Evolutionary conservation across 2,888 invertebrate genomes (phyloP).

Genomic region (Syrista parreyssii): DNA sequence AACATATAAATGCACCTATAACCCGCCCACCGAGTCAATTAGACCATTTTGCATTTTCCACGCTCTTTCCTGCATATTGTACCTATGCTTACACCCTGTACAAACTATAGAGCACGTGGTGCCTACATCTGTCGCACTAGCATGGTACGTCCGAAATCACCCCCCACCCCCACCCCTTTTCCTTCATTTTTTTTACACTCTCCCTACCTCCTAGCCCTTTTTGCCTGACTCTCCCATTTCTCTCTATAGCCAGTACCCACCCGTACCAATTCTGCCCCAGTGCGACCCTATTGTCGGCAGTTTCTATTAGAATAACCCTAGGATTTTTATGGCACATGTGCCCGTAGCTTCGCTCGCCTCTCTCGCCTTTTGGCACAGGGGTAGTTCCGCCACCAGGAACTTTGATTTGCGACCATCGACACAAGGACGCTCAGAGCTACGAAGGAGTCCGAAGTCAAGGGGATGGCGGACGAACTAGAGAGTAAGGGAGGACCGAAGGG

Average conservation of each 20-base stretch:
- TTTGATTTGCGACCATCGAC: slow-evolving; percentile 33
- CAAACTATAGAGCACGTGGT: slow-evolving; percentile 48
- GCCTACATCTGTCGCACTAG: slow-evolving; percentile 59
- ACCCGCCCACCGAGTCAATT: slow-evolving; percentile 52
- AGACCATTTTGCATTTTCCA: slow-evolving; percentile 54
- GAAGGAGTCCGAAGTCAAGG: slow-evolving; percentile 10
- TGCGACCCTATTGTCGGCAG: slow-evolving; percentile 32
- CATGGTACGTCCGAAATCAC: slow-evolving; percentile 24
- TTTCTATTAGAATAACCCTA: slow-evolving; percentile 48
- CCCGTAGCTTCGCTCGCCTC: neutral
- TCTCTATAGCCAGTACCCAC: slow-evolving; percentile 28
- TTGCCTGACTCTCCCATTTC: slow-evolving; percentile 23
- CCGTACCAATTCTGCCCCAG: slow-evolving; percentile 21
- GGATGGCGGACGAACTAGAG: slow-evolving; percentile 13
- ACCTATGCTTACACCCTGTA: slow-evolving; percentile 42
- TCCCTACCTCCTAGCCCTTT: slow-evolving; percentile 18
- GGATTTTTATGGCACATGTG: slow-evolving; percentile 34
- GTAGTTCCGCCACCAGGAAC: slow-evolving; percentile 32
- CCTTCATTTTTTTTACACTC: slow-evolving; percentile 26
- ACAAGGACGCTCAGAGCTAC: slow-evolving; percentile 12
- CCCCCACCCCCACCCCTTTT: slow-evolving; percentile 34
- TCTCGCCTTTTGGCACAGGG: slow-evolving; percentile 18
- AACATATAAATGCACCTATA: slow-evolving; percentile 1
- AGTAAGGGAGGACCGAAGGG: slow-evolving; percentile 11
- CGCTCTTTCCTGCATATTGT: slow-evolving; percentile 48